These are phyloP conservation scores for Caloenas nicobarica DNA, from an alignment of 2,113 vertebrate genomes.

Conservation along the genomic window DNA sequence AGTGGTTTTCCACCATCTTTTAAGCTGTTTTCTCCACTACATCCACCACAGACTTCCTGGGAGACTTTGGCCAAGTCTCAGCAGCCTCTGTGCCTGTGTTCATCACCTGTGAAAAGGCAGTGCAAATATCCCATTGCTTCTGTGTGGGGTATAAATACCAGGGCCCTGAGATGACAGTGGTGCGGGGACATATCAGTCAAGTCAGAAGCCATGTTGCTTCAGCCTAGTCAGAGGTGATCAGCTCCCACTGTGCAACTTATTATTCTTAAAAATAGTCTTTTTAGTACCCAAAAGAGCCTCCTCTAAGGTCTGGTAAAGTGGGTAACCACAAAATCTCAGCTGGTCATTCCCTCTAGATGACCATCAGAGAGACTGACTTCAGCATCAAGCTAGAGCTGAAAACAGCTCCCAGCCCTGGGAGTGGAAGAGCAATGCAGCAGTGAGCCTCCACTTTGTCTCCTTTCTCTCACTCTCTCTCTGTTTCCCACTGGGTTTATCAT, in stretches of 20 bases:
- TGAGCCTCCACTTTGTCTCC: background rate
- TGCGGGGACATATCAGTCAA: background rate
- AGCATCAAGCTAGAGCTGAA: background rate
- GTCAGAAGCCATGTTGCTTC: background rate
- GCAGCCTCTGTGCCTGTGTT: background rate
- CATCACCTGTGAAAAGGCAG: background rate
- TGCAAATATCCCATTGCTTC: background rate
- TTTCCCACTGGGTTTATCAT: background rate
- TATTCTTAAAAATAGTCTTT: background rate
- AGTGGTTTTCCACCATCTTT: background rate
- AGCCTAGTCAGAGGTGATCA: background rate
- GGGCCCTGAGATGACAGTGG: background rate
- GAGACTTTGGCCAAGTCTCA: background rate
- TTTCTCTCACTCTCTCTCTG: background rate
- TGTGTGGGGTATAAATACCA: background rate
- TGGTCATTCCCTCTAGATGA: background rate
- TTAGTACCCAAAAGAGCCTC: background rate
- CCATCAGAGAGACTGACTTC: background rate
- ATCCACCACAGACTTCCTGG: background rate
- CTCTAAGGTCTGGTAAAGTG: background rate
- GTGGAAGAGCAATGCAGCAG: background rate
- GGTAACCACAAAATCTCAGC: background rate
- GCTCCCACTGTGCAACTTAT: background rate
- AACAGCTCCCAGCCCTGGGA: background rate
- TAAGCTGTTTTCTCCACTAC: background rate